These are phyloP conservation scores for Oscheius myriophilus DNA, from an alignment of 2,888 invertebrate species.

Conservation along the genomic window DNA sequence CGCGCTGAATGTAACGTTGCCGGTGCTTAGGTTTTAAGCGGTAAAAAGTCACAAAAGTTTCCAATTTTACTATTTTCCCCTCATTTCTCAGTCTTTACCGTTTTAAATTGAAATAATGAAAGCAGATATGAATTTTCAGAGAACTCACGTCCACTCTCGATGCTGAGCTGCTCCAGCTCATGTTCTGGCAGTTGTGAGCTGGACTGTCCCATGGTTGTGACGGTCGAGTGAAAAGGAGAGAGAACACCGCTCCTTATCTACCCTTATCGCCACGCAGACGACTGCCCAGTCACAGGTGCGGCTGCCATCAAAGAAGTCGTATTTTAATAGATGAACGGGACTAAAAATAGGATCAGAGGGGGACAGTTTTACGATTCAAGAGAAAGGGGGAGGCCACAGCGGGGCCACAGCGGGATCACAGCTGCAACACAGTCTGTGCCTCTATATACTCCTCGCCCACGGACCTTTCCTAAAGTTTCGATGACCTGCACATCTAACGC, in stretches of 20 bases:
- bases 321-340: neutral
- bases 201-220: constrained; percentile 50
- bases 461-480: too few species aligned
- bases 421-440: too few species aligned
- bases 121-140: neutral
- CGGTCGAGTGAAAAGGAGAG: constrained; percentile 16
- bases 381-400: too few species aligned
- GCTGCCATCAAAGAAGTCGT: neutral
- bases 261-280: constrained; percentile 16
- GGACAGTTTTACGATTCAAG: constrained; percentile 1
- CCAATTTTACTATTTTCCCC: too few species aligned
- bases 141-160: constrained; percentile 61
- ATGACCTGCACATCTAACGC: too few species aligned
- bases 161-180: constrained; percentile 58
- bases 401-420: too few species aligned
- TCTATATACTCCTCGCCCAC: too few species aligned
- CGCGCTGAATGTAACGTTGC: too few species aligned
- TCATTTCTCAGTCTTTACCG: neutral
- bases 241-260: constrained; percentile 11
- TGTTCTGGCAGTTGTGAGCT: constrained; percentile 56
- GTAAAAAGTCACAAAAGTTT: too few species aligned
- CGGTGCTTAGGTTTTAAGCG: too few species aligned
- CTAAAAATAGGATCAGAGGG: neutral
- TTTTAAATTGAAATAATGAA: neutral
- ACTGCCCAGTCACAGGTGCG: constrained; percentile 6